Percentiles rank a stretch among this genome's conserved stretches.
Conservation (phyloP, 2,888 invertebrate genomes). For the Cheilosia variabilis region DNA sequence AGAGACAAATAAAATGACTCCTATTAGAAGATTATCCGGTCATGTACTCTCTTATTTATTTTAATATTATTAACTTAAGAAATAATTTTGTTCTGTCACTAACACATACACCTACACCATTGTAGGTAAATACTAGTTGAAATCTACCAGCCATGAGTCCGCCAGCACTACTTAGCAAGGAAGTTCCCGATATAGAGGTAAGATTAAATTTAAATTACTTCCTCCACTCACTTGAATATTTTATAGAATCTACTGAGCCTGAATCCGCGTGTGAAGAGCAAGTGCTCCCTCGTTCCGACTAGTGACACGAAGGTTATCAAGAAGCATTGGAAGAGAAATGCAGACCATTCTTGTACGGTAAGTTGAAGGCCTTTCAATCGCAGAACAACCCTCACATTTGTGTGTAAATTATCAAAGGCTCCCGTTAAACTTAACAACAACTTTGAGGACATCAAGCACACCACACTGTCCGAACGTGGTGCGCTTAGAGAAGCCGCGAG, state of each 20-base stretch:
- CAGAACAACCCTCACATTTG: background rate
- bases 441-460: conserved; percentile 98
- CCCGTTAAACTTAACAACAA: conserved; percentile 91
- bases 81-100: too few species aligned
- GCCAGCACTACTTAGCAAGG: conserved; percentile 86
- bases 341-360: conserved; percentile 92
- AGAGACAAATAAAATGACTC: too few species aligned
- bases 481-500: conserved; percentile 95
- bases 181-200: conserved; percentile 93
- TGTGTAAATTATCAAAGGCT: conserved; percentile 84
- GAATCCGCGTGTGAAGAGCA: conserved; percentile 92
- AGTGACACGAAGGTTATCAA: conserved; percentile 93
- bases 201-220: background rate
- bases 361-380: conserved; percentile 81
- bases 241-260: conserved; percentile 92
- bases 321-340: conserved; percentile 97
- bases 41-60: too few species aligned
- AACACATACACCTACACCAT: background rate
- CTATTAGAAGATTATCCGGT: too few species aligned
- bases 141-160: conserved; percentile 80
- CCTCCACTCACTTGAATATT: conserved; percentile 76
- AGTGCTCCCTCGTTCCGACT: conserved; percentile 93
- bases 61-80: too few species aligned
- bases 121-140: background rate
- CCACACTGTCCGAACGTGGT: conserved; percentile 97